Evolutionary conservation across 1,140 invertebrate species (phyloP).

Genomic region (Laupala kohalensis): DNA sequence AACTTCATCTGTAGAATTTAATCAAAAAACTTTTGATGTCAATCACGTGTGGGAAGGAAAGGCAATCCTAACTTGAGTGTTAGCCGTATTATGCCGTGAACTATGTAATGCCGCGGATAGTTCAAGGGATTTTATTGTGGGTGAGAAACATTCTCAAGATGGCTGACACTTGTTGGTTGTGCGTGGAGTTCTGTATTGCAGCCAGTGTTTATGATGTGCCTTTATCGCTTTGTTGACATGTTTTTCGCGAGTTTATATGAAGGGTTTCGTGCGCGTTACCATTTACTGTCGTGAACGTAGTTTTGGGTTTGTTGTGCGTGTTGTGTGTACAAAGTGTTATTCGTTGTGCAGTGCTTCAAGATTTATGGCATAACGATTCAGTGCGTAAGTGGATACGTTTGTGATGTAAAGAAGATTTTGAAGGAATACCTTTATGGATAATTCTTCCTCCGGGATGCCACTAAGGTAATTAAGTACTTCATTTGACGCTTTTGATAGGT

Average conservation of each 20-base stretch:
- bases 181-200: neutral
- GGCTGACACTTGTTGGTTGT: neutral
- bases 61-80: too few relatives aligned
- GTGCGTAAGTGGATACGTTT: neutral
- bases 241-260: neutral
- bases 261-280: neutral
- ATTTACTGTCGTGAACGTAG: neutral
- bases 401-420: neutral
- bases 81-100: neutral
- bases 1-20: too few relatives aligned
- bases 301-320: neutral
- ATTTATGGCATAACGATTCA: neutral
- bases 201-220: neutral
- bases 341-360: neutral
- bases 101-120: neutral
- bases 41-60: too few relatives aligned
- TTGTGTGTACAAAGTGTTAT: neutral
- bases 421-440: neutral
- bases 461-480: neutral
- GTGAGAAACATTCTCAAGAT: neutral
- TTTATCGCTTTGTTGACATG: neutral
- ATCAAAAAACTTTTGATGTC: too few relatives aligned
- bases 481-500: neutral
- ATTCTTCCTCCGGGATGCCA: neutral
- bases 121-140: neutral